phyloP scores from a whole-genome alignment of 2,113 vertebrate genomes.

The Aphyosemion australe region DNA sequence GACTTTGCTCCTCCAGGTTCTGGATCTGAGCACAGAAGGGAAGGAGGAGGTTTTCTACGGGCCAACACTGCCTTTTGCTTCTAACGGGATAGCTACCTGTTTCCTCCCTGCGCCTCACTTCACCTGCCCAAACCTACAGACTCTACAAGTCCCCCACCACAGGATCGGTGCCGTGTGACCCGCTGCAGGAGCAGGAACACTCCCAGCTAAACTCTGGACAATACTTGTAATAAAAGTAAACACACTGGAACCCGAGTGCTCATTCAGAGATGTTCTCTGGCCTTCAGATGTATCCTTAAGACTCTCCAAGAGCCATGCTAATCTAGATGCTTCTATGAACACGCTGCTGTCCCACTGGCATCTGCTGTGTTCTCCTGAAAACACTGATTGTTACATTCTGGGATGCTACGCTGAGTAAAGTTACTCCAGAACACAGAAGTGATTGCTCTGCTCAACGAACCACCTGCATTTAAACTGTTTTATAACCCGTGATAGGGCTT shows the following conservation, averaged over 20 bases:
- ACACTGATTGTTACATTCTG: conserved; percentile 14
- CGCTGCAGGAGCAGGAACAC: too few species aligned
- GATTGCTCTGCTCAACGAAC: conserved; percentile 18
- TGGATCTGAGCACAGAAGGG: conserved; percentile 92
- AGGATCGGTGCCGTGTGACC: conserved; percentile 83
- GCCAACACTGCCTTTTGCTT: conserved; percentile 93
- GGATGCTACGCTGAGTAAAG: conserved; percentile 4
- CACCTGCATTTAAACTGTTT: conserved; percentile 20
- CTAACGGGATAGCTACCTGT: conserved; percentile 93
- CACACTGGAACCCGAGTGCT: conserved; percentile 7
- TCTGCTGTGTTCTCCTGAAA: conserved; percentile 46
- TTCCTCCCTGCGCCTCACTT: conserved; percentile 95
- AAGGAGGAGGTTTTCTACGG: conserved; percentile 98
- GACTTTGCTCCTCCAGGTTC: conserved; percentile 78
- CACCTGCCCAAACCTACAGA: conserved; percentile 93
- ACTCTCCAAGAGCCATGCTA: conserved; percentile 31
- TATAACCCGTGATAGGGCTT: conserved; percentile 25
- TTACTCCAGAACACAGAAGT: conserved; percentile 6
- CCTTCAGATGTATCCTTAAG: conserved; percentile 30
- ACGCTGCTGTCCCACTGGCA: conserved; percentile 15
- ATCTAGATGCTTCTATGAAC: conserved; percentile 28
- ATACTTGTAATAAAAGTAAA: conserved; percentile 11
- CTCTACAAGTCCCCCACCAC: conserved; percentile 95
- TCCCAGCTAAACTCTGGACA: conserved; percentile 10
- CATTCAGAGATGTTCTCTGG: conserved; percentile 23